Evolutionary conservation across 2,888 invertebrate species (phyloP).

Genomic region (Eilema sororculum): DNA sequence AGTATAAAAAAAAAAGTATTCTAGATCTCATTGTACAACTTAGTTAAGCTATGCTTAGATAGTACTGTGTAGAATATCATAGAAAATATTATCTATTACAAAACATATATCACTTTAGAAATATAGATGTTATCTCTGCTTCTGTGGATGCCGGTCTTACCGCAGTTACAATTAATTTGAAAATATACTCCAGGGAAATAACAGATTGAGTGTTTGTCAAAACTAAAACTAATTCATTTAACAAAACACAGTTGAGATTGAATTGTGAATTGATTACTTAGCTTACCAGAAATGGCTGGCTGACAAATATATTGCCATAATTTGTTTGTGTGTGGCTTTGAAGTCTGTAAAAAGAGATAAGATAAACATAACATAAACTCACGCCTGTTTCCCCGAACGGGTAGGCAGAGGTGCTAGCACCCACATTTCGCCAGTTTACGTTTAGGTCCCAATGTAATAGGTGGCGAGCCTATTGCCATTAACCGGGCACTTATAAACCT

Average conservation of each 20-base stretch:
- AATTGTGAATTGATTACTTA: slow-evolving; percentile 11
- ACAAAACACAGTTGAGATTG: slow-evolving; percentile 10
- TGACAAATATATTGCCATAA: neutral
- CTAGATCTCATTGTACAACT: no score
- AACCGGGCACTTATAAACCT: no score
- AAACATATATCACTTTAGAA: neutral
- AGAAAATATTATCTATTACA: neutral
- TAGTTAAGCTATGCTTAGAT: no score
- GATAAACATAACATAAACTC: no score
- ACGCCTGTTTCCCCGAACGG: no score
- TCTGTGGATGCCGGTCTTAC: neutral
- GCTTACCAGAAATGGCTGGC: slow-evolving; percentile 8
- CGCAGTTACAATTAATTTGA: slow-evolving; percentile 26
- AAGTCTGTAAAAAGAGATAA: neutral
- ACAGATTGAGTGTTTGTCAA: slow-evolving; percentile 22
- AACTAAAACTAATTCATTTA: slow-evolving; percentile 35
- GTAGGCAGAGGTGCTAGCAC: no score
- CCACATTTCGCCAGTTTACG: no score
- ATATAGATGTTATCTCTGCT: neutral
- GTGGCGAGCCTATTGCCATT: no score
- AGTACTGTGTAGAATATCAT: no score
- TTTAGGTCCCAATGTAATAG: no score
- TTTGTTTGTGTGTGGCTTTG: slow-evolving; percentile 7
- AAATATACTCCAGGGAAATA: slow-evolving; percentile 22
- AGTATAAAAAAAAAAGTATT: no score